Base-by-base conservation (phyloP, 2,113 vertebrate species). In the Lynx canadensis region DNA sequence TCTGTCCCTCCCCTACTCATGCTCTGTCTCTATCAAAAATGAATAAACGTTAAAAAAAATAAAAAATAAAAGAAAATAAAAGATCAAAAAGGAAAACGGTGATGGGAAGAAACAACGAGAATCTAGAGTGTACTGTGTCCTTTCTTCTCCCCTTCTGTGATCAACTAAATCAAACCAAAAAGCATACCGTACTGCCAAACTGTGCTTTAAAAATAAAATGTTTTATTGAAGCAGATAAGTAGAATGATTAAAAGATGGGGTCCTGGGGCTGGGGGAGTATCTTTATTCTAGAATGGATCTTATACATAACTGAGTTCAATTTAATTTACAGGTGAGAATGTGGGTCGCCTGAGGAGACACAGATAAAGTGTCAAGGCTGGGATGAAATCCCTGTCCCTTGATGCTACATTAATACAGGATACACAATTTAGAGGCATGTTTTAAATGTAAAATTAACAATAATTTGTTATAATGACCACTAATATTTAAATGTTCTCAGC, bases 41-140 rank as follows among this genome's bases (percentile, higher is more conserved):
- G 7, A 55, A 55, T 55, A 55, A 55, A 55, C 15, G 4, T 55
- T 31, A 31, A 66, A 71, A 71, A 71, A 90, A 50, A 3, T 41
- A 63, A 84, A 92, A 74, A 74, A 82, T 7, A 93, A 84, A 96
- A 85, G 25, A 60, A 89, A 87, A 89, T 19, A 89, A 82, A 81
- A 89, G 41, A 87, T n/a, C 78, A 60, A 57, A 57, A 89, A 78
- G 63, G 45, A 92, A 6, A 78, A 83, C 1, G 11, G 0, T 0
- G 29, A 85, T 55, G 21, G 18, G 25, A 66, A 48, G 63, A 80
- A 93, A 78, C 33, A 60, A 38, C 19, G 33, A 78, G 33, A 86
- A 45, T 33, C 23, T 66, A 38, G 57, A 25, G 5, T 73, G 65
- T 38, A 36, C 55, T 38, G 68, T 15, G 48, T 52, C 21, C n/a